A percentile compares a stretch with the other conserved stretches of the same genome.
These are phyloP conservation scores for Callaeas wilsoni DNA, from an alignment of 2,113 vertebrate species.

Conservation along the genomic window DNA sequence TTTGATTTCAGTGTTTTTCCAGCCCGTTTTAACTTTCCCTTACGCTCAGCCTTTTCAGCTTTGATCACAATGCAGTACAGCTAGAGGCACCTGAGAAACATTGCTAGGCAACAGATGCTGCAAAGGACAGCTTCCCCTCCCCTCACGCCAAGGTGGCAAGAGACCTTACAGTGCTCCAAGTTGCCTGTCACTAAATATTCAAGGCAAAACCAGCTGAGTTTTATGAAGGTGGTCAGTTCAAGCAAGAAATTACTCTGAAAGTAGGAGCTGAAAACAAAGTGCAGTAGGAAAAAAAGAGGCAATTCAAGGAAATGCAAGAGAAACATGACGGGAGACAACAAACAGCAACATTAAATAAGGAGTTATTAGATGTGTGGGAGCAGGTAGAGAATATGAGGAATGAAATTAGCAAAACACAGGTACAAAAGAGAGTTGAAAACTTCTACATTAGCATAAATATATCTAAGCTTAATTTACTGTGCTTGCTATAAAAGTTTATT, in stretches of 20 bases:
- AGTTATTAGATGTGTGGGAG: neutral
- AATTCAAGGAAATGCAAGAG: neutral
- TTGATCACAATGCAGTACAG: constrained; percentile 1
- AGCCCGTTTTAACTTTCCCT: neutral
- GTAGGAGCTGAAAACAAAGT: neutral
- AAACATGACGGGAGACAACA: neutral
- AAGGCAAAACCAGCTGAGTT: neutral
- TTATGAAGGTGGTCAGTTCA: neutral
- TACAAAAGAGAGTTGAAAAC: neutral
- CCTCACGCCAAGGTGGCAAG: neutral
- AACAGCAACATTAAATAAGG: neutral
- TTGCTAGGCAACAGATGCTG: constrained; percentile 65
- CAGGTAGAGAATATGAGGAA: neutral
- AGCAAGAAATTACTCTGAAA: neutral
- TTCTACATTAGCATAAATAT: neutral
- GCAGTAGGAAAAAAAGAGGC: neutral
- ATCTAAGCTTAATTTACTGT: neutral
- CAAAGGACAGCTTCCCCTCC: constrained; percentile 9
- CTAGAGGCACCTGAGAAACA: constrained; percentile 27
- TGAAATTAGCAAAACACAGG: neutral
- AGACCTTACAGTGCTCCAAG: neutral
- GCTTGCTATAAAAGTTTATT: neutral
- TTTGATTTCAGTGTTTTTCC: neutral
- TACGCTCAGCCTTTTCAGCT: neutral
- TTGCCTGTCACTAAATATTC: neutral